A percentile compares a stretch with the other conserved stretches of the same genome.
Conservation (phyloP, 2,113 vertebrate species). For the Chaenocephalus aceratus region DNA sequence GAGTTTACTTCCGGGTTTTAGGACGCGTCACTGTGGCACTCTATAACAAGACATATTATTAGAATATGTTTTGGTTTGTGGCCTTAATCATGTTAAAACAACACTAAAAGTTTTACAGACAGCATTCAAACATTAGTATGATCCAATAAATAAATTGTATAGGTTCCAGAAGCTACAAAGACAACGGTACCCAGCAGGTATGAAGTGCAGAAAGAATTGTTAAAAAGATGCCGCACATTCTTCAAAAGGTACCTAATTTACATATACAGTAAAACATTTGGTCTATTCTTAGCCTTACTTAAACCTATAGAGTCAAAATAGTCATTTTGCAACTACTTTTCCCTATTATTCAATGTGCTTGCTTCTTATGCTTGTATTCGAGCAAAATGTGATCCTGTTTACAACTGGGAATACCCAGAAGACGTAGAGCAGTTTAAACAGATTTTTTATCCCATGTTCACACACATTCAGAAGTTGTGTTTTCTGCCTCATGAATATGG, state of each 20-base stretch:
- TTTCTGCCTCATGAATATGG: neutral
- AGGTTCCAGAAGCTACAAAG: neutral
- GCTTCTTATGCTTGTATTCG: slow-evolving; percentile 1
- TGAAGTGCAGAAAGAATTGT: neutral
- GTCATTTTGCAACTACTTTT: neutral
- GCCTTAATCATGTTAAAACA: neutral
- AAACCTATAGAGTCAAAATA: neutral
- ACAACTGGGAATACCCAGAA: neutral
- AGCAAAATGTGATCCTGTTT: slow-evolving; percentile 7
- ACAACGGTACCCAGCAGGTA: neutral
- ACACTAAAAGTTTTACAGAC: neutral
- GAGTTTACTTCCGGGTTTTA: too few species aligned
- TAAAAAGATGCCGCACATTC: neutral
- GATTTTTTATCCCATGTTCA: neutral
- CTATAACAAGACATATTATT: neutral
- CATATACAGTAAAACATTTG: too few species aligned
- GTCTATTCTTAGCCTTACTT: neutral
- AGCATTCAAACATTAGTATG: too few species aligned
- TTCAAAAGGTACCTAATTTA: neutral
- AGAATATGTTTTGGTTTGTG: neutral
- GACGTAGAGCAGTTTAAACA: neutral
- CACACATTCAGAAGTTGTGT: neutral
- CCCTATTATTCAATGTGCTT: neutral
- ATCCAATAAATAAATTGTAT: neutral
- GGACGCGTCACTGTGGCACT: too few species aligned